These are phyloP conservation scores for Gobiocypris rarus DNA, from an alignment of 2,113 vertebrate species.

Conservation along the genomic window DNA sequence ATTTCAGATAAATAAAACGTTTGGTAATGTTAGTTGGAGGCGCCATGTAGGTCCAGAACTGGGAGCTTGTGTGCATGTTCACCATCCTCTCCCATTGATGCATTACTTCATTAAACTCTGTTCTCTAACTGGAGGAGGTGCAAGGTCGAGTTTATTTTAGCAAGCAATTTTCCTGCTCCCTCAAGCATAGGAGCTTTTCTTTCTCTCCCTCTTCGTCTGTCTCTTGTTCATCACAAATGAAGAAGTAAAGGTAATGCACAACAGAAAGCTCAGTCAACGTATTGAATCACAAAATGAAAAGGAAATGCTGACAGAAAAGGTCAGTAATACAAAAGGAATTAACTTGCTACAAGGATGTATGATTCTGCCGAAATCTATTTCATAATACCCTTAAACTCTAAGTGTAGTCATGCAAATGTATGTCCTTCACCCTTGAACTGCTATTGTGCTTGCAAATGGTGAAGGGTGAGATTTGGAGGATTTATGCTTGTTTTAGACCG, in stretches of 20 bases:
- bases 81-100: slow-evolving; percentile 55
- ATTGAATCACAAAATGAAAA: slow-evolving; percentile 46
- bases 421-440: slow-evolving; percentile 21
- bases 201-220: slow-evolving; percentile 34
- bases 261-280: slow-evolving; percentile 34
- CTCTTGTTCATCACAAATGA: slow-evolving; percentile 45
- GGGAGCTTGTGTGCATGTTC: slow-evolving; percentile 56
- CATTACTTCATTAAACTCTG: slow-evolving; percentile 67
- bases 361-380: background rate
- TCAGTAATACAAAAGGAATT: slow-evolving; percentile 26
- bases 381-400: background rate
- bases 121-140: slow-evolving; percentile 60
- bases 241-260: slow-evolving; percentile 47
- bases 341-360: slow-evolving; percentile 4
- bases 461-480: slow-evolving; percentile 25
- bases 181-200: slow-evolving; percentile 62
- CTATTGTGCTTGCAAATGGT: background rate
- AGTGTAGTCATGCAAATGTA: background rate
- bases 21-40: slow-evolving; percentile 45
- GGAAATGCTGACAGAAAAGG: slow-evolving; percentile 45
- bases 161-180: slow-evolving; percentile 64
- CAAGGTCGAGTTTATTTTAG: slow-evolving; percentile 69
- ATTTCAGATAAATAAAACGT: slow-evolving; percentile 32
- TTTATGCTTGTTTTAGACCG: slow-evolving; percentile 12
- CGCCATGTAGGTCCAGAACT: slow-evolving; percentile 43